These are phyloP conservation scores for Drosophila lini DNA, from an alignment of 1,140 invertebrate species.

Conservation along the genomic window DNA sequence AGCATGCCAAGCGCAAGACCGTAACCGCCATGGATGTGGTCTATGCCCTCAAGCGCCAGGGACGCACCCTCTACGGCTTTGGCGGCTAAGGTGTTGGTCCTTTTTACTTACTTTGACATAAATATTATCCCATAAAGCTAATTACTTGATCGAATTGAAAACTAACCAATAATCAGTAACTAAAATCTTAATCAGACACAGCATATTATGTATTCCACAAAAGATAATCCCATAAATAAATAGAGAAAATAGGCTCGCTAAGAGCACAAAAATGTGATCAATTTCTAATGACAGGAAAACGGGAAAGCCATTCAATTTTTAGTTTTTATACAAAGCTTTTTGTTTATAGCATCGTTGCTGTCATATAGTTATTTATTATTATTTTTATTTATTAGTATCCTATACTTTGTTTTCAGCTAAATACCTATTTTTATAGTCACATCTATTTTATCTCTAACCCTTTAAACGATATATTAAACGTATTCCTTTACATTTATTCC, in stretches of 20 bases:
- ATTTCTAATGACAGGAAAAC: slow-evolving; percentile 24
- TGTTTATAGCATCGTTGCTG: no score
- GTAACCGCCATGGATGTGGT: slow-evolving; percentile 95
- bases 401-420: no score
- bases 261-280: slow-evolving; percentile 31
- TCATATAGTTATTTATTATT: no score
- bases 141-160: slow-evolving; percentile 37
- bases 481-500: no score
- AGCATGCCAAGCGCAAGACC: slow-evolving; percentile 93
- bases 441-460: no score
- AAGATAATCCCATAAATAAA: slow-evolving; percentile 42
- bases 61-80: slow-evolving; percentile 89
- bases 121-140: slow-evolving; percentile 9
- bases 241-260: slow-evolving; percentile 16
- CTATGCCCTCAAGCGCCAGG: slow-evolving; percentile 93
- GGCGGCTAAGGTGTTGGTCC: slow-evolving; percentile 85
- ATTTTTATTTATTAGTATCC: no score
- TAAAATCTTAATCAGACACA: slow-evolving; percentile 34
- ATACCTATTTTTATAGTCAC: no score
- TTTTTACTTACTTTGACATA: background rate
- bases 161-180: slow-evolving; percentile 48
- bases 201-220: slow-evolving; percentile 57
- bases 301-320: background rate
- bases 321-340: background rate
- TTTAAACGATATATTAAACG: no score